Base-by-base conservation (phyloP, 37 sponge, comb jelly and placozoan species). In the Mnemiopsis leidyi region DNA sequence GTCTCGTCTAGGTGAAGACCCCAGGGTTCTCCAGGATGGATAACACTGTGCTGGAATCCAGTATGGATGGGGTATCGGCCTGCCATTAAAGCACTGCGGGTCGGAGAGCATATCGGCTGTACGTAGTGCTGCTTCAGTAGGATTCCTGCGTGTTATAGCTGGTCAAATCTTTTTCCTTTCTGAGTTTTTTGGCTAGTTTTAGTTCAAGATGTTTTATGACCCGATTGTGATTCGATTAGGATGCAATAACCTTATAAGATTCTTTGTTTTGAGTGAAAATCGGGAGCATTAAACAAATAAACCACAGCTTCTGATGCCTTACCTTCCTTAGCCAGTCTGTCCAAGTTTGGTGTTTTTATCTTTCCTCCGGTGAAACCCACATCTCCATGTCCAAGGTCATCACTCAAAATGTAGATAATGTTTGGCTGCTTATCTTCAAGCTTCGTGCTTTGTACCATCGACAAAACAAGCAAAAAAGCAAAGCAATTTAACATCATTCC, bases 71-170 rank as follows among this genome's bases (percentile, higher is more conserved):
- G 71, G 35, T 92, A 92, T 30, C 93, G 16, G 71, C 93, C 93
- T 36, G 93, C 28, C 93, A 92, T 92, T 24, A 92, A 38, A 24
- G 93, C 69, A 24, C 38, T 30, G 0, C 93, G 69, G 36, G 93
- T 38, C 1, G 93, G 93, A 29, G 93, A 32, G 69, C 93, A 92
- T 3, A 92, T 31, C 9, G 37, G 71, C 29, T 68, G 69, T 0
- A 69, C 71, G 35, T 92, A 92, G 93, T 92, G 71, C 39, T 92
- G 93, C 1, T 38, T 69, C 36, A 92, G 93, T 23, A 48, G 69
- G 2, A 92, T 29, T 25, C 93, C 93, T 69, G 93, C 13, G 13
- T 48, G 5, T 48, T 48, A 48, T 13, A 48, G 61, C 61, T 48
- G 9, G 61, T 48, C 61, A 48, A 48, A 48, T 48, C 61, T n/a